Evolutionary conservation across 2,888 invertebrate species (phyloP).

Genomic region (Stenolophus ochropezus): DNA sequence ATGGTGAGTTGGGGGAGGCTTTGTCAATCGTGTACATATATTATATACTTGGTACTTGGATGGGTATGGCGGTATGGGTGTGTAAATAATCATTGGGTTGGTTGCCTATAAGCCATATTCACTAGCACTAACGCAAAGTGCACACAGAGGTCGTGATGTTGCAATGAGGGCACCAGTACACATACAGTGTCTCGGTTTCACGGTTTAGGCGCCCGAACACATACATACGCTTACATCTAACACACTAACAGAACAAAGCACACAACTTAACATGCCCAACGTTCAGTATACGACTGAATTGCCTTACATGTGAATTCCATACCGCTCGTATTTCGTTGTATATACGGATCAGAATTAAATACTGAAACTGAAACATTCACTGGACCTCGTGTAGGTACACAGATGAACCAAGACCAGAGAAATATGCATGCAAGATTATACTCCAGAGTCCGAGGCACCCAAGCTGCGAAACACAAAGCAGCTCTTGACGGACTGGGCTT

Average conservation of each 20-base stretch:
- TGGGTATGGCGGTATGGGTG: constrained; percentile 47
- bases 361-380: constrained; percentile 29
- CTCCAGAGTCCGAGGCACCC: constrained; percentile 40
- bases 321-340: constrained; percentile 7
- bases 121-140: constrained; percentile 58
- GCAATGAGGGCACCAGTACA: constrained; percentile 73
- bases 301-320: background rate
- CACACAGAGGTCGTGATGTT: constrained; percentile 66
- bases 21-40: constrained; percentile 71
- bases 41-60: constrained; percentile 30
- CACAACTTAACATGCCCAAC: constrained; percentile 1
- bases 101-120: constrained; percentile 54
- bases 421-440: constrained; percentile 35
- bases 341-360: background rate
- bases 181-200: constrained; percentile 65
- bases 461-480: constrained; percentile 48
- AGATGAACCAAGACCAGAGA: constrained; percentile 43
- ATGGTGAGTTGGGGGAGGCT: constrained; percentile 87
- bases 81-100: constrained; percentile 50
- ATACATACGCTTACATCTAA: background rate
- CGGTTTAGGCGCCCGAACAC: constrained; percentile 8
- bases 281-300: background rate
- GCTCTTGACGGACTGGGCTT: constrained; percentile 52
- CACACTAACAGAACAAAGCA: background rate
- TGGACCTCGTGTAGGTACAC: constrained; percentile 48